phyloP scores from a whole-genome alignment of 2,113 vertebrate species.

The Halcyon senegalensis region DNA sequence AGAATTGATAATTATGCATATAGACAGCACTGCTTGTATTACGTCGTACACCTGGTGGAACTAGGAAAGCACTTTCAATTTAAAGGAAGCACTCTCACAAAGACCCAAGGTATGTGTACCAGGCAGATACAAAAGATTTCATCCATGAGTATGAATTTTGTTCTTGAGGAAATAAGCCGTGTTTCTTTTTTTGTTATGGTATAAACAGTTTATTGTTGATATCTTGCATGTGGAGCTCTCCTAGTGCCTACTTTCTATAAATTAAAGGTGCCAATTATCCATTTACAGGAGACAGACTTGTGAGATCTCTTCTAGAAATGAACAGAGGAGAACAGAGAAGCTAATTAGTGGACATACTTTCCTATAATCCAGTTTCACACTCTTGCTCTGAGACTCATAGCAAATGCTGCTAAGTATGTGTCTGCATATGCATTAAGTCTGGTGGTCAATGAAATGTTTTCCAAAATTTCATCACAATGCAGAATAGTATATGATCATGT shows the following conservation, averaged over 20 bases:
- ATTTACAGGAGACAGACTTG: neutral
- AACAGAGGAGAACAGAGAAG: neutral
- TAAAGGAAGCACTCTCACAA: slow-evolving; percentile 11
- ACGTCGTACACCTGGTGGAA: neutral
- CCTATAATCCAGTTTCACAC: neutral
- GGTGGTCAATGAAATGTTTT: neutral
- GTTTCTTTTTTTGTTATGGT: neutral
- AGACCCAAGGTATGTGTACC: neutral
- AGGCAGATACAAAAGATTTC: slow-evolving; percentile 1
- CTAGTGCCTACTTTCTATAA: neutral
- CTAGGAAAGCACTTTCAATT: slow-evolving; percentile 38
- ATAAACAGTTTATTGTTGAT: neutral
- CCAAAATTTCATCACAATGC: neutral
- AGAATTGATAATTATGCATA: slow-evolving; percentile 62
- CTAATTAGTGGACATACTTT: neutral
- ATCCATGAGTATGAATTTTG: slow-evolving; percentile 36
- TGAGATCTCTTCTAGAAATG: slow-evolving; percentile 47
- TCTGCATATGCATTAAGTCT: neutral
- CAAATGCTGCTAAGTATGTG: neutral
- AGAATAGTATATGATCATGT: neutral
- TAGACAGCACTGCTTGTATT: slow-evolving; percentile 31
- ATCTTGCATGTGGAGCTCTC: neutral
- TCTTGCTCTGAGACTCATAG: neutral
- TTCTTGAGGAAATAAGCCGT: slow-evolving; percentile 17
- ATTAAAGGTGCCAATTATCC: neutral